Conservation (phyloP, 2,113 vertebrate species). For the Xerus inauris region DNA sequence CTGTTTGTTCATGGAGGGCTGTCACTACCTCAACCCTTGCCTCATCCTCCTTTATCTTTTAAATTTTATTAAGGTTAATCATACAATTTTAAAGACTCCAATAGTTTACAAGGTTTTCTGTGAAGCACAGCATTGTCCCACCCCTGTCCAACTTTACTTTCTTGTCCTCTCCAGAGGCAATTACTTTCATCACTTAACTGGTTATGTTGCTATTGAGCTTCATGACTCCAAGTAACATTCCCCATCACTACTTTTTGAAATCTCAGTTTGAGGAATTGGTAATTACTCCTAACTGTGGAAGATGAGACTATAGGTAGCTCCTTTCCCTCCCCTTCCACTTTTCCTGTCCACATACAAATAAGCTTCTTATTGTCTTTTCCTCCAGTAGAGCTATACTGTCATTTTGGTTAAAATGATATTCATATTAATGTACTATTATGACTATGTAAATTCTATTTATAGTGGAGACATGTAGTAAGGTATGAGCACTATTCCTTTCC, state of each 20-base stretch:
- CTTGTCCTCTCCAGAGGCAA: neutral
- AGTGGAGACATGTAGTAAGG: neutral
- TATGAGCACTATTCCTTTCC: neutral
- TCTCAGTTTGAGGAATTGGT: neutral
- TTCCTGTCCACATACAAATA: neutral
- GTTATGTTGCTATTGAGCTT: neutral
- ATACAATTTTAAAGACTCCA: neutral
- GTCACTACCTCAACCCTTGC: fast-evolving
- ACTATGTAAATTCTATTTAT: neutral
- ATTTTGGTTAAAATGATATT: slow-evolving; percentile 31
- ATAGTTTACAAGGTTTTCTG: neutral
- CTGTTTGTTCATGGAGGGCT: neutral
- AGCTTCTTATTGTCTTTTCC: neutral
- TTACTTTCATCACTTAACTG: neutral
- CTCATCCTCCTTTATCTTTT: neutral
- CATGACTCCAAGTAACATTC: neutral
- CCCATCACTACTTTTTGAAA: neutral
- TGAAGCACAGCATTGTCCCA: neutral
- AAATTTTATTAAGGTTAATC: neutral
- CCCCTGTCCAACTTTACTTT: neutral
- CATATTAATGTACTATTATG: neutral
- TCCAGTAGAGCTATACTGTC: neutral
- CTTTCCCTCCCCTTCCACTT: neutral
- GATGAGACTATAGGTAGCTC: neutral
- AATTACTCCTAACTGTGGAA: neutral